Conservation (phyloP, 1,140 invertebrate species). For the Apolygus lucorum region DNA sequence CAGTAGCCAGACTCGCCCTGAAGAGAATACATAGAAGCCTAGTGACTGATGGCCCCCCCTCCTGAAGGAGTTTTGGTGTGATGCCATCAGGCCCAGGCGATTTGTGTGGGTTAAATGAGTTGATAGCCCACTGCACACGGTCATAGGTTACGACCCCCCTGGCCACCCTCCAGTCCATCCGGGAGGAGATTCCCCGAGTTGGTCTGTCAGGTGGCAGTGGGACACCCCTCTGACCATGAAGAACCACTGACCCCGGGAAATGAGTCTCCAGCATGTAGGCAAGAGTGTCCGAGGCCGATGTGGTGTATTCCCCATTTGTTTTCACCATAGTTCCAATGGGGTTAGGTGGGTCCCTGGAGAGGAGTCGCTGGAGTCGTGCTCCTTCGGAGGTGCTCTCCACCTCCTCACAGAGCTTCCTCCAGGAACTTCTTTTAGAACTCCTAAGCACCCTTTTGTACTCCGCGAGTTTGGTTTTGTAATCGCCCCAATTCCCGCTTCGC, state of each 20-base stretch:
- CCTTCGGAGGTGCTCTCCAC: not conserved
- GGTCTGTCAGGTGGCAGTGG: not conserved
- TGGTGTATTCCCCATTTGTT: not conserved
- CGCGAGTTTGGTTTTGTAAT: not conserved
- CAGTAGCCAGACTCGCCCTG: conserved; percentile 21
- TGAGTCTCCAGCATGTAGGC: not conserved
- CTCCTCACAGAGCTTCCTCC: conserved; percentile 7
- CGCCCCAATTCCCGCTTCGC: not conserved
- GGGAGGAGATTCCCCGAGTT: not conserved
- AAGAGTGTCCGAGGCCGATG: not conserved
- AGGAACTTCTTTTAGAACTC: not conserved
- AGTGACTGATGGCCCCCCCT: conserved; percentile 15
- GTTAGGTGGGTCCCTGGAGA: not conserved
- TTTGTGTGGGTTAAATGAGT: conserved; percentile 31
- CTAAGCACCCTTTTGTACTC: not conserved
- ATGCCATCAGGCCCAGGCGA: conserved; percentile 30
- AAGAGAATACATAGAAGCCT: not conserved
- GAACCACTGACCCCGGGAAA: not conserved
- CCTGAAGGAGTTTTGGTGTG: conserved; percentile 28
- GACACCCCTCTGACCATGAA: not conserved
- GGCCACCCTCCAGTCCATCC: too few species aligned
- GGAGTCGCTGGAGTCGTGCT: not conserved
- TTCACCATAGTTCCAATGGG: not conserved
- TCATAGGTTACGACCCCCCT: conserved; percentile 22
- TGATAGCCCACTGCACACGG: conserved; percentile 29